Conservation (phyloP, 2,797 vertebrate species). For the Squalus acanthias region DNA sequence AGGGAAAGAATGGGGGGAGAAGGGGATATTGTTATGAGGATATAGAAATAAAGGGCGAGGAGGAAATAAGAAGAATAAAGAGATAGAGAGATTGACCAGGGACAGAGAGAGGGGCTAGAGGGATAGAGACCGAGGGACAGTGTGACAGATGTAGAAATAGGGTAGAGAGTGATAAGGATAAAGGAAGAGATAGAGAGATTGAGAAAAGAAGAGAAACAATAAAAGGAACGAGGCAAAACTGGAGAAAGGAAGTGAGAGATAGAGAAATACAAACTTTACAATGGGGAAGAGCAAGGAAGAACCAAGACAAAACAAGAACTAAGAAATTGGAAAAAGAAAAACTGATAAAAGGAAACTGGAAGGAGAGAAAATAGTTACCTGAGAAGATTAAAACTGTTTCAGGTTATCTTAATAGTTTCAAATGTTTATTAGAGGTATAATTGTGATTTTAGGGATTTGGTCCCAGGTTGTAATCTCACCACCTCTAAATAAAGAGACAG, state of each 20-base stretch:
- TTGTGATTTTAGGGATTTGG: slow-evolving; percentile 31
- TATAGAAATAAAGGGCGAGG: background rate
- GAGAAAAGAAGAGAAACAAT: background rate
- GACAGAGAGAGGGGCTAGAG: background rate
- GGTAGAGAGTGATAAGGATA: background rate
- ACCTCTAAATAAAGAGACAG: background rate
- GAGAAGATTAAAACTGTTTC: background rate
- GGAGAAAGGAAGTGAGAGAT: background rate
- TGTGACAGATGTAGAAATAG: background rate
- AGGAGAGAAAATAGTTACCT: background rate
- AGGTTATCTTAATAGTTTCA: background rate
- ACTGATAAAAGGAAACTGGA: background rate
- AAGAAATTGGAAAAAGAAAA: background rate
- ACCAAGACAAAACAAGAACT: background rate
- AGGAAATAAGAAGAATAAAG: background rate
- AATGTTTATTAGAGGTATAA: background rate
- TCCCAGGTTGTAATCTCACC: background rate
- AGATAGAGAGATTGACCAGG: background rate
- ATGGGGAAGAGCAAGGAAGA: background rate
- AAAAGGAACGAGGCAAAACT: background rate
- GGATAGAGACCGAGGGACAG: background rate
- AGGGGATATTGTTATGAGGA: background rate
- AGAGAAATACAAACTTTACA: background rate
- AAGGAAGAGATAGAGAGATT: background rate
- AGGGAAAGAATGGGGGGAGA: background rate